Conservation (phyloP, 2,113 vertebrate genomes). For the Hirundichthys speculiger region DNA sequence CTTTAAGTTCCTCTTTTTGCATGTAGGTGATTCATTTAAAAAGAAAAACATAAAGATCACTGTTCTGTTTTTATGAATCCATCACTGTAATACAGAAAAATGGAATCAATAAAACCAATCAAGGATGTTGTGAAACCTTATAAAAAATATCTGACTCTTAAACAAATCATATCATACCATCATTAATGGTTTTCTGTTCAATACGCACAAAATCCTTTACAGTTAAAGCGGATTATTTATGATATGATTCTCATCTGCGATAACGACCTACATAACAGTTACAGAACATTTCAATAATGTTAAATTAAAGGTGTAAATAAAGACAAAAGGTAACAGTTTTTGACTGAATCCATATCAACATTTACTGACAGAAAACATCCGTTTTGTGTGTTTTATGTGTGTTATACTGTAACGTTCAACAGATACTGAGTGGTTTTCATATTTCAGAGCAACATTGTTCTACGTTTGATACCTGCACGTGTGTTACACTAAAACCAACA, state of each 20-base stretch:
- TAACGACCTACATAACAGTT: slow-evolving; percentile 12
- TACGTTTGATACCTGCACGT: slow-evolving; percentile 1
- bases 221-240: slow-evolving; percentile 1
- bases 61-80: slow-evolving; percentile 35
- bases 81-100: slow-evolving; percentile 6
- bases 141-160: slow-evolving; percentile 1
- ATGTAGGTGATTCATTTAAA: slow-evolving; percentile 56
- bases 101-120: not conserved
- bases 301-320: slow-evolving; percentile 8
- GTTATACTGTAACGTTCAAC: not conserved
- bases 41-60: slow-evolving; percentile 73
- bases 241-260: not conserved
- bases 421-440: slow-evolving; percentile 53
- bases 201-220: not conserved
- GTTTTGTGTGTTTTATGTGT: not conserved
- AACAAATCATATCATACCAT: not conserved
- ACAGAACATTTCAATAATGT: slow-evolving; percentile 10
- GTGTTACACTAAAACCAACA: slow-evolving; percentile 6
- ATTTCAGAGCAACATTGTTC: slow-evolving; percentile 12
- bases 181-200: not conserved
- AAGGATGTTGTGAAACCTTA: no score
- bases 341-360: no score
- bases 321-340: no score
- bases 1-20: slow-evolving; percentile 35
- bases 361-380: no score